Conservation (phyloP, 2,113 vertebrate genomes). For the Athene cunicularia region DNA sequence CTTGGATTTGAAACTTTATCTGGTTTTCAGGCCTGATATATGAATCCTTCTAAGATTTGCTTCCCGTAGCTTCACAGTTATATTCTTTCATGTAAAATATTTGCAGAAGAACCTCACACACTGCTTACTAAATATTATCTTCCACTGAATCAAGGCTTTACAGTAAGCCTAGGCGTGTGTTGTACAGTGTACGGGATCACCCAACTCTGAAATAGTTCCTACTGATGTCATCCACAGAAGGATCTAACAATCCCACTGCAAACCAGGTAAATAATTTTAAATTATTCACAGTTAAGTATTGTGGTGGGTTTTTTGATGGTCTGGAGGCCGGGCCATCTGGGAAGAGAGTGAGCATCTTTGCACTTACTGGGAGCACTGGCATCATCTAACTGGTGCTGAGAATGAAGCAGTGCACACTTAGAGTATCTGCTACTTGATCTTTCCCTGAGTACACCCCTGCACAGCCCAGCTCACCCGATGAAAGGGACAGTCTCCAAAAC, state of each 20-base stretch:
- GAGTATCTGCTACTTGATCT: fast-evolving
- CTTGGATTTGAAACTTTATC: neutral
- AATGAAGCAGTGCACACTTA: neutral
- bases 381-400: neutral
- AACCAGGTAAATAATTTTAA: neutral
- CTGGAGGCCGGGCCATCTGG: neutral
- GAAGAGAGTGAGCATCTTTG: neutral
- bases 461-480: fast-evolving
- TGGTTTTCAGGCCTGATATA: neutral
- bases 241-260: neutral
- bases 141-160: neutral
- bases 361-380: neutral
- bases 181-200: neutral
- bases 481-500: neutral
- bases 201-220: neutral
- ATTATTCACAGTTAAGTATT: neutral
- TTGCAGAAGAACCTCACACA: neutral
- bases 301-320: neutral
- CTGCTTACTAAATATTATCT: neutral
- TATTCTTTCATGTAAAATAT: neutral
- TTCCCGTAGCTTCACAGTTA: neutral
- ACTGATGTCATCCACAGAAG: neutral
- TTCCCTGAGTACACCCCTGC: fast-evolving
- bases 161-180: neutral
- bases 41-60: neutral